phyloP scores from a whole-genome alignment of 2,797 vertebrate genomes.

The Chaenodraco wilsoni region DNA sequence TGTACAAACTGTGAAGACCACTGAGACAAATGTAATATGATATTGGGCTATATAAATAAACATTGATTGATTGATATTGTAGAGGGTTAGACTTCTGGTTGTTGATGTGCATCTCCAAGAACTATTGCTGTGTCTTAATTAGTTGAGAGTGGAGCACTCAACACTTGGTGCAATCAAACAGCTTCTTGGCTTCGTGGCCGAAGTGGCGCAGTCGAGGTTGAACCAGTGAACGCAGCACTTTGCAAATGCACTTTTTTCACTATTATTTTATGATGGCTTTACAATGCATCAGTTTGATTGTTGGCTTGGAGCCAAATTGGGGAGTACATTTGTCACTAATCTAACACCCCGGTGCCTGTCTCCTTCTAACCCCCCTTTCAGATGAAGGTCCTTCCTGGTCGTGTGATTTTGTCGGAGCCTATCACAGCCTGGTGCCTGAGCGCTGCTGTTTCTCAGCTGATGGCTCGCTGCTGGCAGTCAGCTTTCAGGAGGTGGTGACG shows the following conservation, averaged over 20 bases:
- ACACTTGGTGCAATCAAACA: too few species aligned
- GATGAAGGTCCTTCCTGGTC: conserved; percentile 88
- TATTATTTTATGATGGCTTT: too few species aligned
- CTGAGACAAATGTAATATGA: too few species aligned
- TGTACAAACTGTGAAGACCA: too few species aligned
- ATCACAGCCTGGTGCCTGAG: conserved; percentile 88
- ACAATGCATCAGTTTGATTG: not conserved
- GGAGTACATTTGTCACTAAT: conserved; percentile 19
- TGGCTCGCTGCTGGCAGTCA: conserved; percentile 91
- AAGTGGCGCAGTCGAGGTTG: too few species aligned
- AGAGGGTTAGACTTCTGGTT: not conserved
- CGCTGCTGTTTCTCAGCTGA: conserved; percentile 94
- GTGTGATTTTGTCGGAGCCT: conserved; percentile 94
- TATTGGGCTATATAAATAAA: too few species aligned
- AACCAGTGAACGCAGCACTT: too few species aligned
- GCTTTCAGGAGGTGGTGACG: conserved; percentile 91
- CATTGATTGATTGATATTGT: not conserved
- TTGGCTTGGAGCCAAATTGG: not conserved
- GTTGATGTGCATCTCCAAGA: not conserved
- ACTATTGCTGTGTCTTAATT: not conserved
- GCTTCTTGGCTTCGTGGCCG: too few species aligned
- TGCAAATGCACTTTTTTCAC: too few species aligned
- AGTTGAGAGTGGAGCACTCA: not conserved
- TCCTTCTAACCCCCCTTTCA: conserved; percentile 19
- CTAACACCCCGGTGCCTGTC: conserved; percentile 5